Evolutionary conservation across 1,140 invertebrate species (phyloP).

Genomic region (Drosophila miranda): DNA sequence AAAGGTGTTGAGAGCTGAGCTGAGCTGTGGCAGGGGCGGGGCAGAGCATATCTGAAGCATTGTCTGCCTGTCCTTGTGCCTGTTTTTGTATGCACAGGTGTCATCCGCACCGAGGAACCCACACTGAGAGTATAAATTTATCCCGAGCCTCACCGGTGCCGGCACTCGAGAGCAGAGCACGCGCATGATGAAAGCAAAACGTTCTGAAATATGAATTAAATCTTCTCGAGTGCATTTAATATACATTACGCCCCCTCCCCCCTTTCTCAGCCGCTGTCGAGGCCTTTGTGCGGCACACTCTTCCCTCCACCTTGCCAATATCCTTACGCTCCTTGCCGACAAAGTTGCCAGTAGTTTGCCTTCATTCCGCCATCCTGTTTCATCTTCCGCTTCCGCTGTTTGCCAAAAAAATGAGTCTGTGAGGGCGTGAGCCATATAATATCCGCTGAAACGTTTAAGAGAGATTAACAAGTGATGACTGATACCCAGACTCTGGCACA

Average conservation of each 20-base stretch:
- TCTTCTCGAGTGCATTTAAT: conserved; percentile 77
- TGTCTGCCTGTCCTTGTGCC: conserved; percentile 31
- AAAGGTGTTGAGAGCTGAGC: conserved; percentile 48
- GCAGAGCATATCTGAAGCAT: conserved; percentile 28
- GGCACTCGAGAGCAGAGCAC: conserved; percentile 62
- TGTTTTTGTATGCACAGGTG: conserved; percentile 68
- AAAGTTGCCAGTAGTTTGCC: conserved; percentile 66
- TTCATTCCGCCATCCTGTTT: conserved; percentile 4
- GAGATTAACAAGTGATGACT: conserved; percentile 76
- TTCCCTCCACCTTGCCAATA: conserved; percentile 58
- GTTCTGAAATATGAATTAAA: conserved; percentile 78
- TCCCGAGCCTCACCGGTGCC: not conserved
- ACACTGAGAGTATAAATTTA: conserved; percentile 17
- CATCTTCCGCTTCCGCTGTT: conserved; percentile 27
- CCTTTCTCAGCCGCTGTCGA: not conserved
- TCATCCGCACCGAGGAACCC: conserved; percentile 39
- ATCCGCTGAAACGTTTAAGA: conserved; percentile 76
- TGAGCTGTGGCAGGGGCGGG: conserved; percentile 24
- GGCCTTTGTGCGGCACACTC: not conserved
- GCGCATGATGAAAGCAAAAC: conserved; percentile 72
- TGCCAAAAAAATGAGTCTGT: conserved; percentile 39
- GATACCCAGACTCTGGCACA: conserved; percentile 38
- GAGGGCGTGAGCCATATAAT: conserved; percentile 46
- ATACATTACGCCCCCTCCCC: conserved; percentile 62
- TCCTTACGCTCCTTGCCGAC: conserved; percentile 60